Conservation (phyloP, 2,797 vertebrate species). For the Lutjanus campechanus region DNA sequence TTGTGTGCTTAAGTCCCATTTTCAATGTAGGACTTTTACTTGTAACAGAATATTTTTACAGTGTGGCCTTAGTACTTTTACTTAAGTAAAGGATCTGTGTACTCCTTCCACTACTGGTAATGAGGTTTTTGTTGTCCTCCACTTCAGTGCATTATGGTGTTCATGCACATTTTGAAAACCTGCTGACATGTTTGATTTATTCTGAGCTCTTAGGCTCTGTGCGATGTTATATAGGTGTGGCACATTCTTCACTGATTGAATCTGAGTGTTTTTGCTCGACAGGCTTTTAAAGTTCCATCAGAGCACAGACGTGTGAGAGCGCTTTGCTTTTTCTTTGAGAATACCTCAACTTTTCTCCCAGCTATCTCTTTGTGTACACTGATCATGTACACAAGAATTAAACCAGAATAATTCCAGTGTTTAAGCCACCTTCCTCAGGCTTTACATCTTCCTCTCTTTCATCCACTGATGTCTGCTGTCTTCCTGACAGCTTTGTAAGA, state of each 20-base stretch:
- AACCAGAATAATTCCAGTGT: background rate
- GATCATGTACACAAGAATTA: constrained; percentile 3
- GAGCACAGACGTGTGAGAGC: background rate
- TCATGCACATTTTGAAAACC: background rate
- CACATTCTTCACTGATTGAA: constrained; percentile 48
- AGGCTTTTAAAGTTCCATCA: constrained; percentile 15
- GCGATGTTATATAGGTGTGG: constrained; percentile 29
- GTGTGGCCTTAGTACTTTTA: too few relatives aligned
- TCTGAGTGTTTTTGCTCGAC: constrained; percentile 23
- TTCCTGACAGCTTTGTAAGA: constrained; percentile 28
- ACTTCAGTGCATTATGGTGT: background rate
- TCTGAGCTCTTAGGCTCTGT: background rate
- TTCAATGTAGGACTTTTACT: too few relatives aligned
- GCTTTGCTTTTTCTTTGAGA: too few relatives aligned
- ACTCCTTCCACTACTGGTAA: too few relatives aligned
- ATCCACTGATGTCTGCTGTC: background rate
- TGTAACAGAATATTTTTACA: too few relatives aligned
- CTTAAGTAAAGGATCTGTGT: too few relatives aligned
- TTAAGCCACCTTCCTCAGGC: constrained; percentile 11
- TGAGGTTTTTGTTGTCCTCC: too few relatives aligned
- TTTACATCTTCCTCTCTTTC: constrained; percentile 2
- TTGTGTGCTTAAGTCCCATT: too few relatives aligned
- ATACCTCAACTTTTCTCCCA: background rate
- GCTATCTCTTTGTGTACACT: background rate
- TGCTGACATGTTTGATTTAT: background rate